phyloP scores from a whole-genome alignment of 2,888 invertebrate genomes.

The Drosophila paucipuncta region DNA sequence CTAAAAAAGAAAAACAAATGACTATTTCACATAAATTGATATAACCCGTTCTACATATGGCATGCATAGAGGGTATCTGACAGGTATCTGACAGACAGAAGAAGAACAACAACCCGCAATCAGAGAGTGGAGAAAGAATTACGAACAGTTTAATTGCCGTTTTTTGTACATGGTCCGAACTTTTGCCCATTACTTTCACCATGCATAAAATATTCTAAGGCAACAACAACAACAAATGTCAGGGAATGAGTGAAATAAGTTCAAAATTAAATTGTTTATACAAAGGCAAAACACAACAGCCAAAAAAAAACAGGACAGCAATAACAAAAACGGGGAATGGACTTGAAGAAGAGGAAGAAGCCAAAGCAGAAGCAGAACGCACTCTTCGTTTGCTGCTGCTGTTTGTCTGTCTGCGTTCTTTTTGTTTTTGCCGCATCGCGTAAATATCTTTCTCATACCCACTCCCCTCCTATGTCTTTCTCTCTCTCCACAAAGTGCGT shows the following conservation, averaged over 20 bases:
- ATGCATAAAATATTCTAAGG: slow-evolving; percentile 60
- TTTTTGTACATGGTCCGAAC: slow-evolving; percentile 56
- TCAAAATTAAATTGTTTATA: slow-evolving; percentile 69
- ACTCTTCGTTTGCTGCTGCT: slow-evolving; percentile 36
- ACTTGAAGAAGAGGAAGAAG: background rate
- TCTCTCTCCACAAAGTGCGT: slow-evolving; percentile 21
- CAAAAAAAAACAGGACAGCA: slow-evolving; percentile 12
- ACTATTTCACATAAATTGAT: background rate
- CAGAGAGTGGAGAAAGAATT: slow-evolving; percentile 27
- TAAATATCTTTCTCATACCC: slow-evolving; percentile 27
- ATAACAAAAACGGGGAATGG: slow-evolving; percentile 21
- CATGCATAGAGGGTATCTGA: slow-evolving; percentile 1
- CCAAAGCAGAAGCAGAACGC: slow-evolving; percentile 30
- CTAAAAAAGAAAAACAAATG: background rate
- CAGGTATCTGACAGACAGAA: background rate
- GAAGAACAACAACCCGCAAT: slow-evolving; percentile 16
- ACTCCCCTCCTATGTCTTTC: background rate
- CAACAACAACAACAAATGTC: slow-evolving; percentile 18
- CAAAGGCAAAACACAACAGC: slow-evolving; percentile 21
- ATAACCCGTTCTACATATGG: too few species aligned
- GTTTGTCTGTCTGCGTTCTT: slow-evolving; percentile 49
- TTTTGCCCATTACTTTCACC: slow-evolving; percentile 71
- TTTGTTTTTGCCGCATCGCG: slow-evolving; percentile 61
- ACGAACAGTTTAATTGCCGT: slow-evolving; percentile 56
- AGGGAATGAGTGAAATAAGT: slow-evolving; percentile 45